These are phyloP conservation scores for Mobula hypostoma DNA, from an alignment of 2,113 vertebrate genomes.

Conservation along the genomic window DNA sequence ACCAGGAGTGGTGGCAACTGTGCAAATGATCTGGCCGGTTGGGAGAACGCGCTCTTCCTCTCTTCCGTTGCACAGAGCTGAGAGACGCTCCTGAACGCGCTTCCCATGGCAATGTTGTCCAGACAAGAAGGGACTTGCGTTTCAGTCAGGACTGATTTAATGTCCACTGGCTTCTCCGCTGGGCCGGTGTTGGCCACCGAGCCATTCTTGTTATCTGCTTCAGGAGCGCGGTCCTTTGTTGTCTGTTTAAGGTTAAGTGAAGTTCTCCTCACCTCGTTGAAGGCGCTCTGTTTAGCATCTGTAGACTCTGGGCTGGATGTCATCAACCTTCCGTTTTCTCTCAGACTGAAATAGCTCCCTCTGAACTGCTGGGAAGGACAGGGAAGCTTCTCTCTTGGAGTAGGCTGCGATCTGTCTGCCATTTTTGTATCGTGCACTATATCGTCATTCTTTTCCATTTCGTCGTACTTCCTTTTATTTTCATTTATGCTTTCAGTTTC, in stretches of 20 bases:
- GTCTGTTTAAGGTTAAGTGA: conserved; percentile 59
- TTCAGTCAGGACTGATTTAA: conserved; percentile 65
- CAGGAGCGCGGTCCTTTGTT: conserved; percentile 53
- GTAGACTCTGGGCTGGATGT: conserved; percentile 61
- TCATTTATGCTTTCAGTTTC: conserved; percentile 64
- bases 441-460: conserved; percentile 48
- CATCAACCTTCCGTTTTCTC: conserved; percentile 70
- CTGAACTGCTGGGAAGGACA: conserved; percentile 80
- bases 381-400: conserved; percentile 75
- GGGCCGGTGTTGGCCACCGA: conserved; percentile 49
- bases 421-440: conserved; percentile 43
- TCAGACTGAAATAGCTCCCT: conserved; percentile 72
- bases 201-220: conserved; percentile 62
- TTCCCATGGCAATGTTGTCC: conserved; percentile 54
- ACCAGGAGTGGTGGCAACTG: conserved; percentile 76
- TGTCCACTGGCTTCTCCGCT: conserved; percentile 58
- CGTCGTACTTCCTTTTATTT: conserved; percentile 70
- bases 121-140: conserved; percentile 60
- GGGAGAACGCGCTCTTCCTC: conserved; percentile 88
- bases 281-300: conserved; percentile 83
- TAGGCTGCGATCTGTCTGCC: conserved; percentile 37
- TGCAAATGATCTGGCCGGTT: conserved; percentile 75
- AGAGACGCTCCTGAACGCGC: conserved; percentile 77
- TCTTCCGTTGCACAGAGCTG: conserved; percentile 62
- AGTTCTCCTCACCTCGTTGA: conserved; percentile 86